Conservation (phyloP, 2,888 invertebrate genomes). For the Agrochola lota region DNA sequence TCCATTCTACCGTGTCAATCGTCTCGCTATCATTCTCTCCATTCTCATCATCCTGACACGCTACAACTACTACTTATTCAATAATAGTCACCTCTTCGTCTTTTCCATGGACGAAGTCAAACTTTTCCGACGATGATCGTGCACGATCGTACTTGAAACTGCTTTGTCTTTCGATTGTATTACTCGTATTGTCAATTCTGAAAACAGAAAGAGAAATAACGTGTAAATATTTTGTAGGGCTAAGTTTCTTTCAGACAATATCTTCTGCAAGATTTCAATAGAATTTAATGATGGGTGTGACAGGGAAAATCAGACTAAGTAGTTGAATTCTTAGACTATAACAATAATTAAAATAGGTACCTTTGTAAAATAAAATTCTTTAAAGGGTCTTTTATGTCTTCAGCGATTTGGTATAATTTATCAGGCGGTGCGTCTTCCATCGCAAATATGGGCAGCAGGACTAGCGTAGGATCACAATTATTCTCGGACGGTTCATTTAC, state of each 20-base stretch:
- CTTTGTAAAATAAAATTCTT: slow-evolving; percentile 45
- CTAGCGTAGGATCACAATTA: slow-evolving; percentile 76
- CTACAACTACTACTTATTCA: background rate
- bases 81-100: background rate
- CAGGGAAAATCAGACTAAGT: too few species aligned
- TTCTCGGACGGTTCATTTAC: slow-evolving; percentile 52
- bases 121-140: background rate
- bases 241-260: background rate
- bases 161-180: background rate
- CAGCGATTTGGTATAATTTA: slow-evolving; percentile 60
- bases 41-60: background rate
- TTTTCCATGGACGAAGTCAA: background rate
- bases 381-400: slow-evolving; percentile 35
- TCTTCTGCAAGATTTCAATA: background rate
- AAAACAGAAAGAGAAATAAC: background rate
- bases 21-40: background rate
- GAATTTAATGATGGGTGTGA: background rate
- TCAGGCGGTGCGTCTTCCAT: slow-evolving; percentile 80
- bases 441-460: slow-evolving; percentile 81
- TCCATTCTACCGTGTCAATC: background rate
- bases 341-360: slow-evolving; percentile 25
- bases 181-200: slow-evolving; percentile 32
- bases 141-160: background rate
- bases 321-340: too few species aligned
- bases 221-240: background rate